Conservation (phyloP, 2,797 vertebrate species). For the Eremophila alpestris region DNA sequence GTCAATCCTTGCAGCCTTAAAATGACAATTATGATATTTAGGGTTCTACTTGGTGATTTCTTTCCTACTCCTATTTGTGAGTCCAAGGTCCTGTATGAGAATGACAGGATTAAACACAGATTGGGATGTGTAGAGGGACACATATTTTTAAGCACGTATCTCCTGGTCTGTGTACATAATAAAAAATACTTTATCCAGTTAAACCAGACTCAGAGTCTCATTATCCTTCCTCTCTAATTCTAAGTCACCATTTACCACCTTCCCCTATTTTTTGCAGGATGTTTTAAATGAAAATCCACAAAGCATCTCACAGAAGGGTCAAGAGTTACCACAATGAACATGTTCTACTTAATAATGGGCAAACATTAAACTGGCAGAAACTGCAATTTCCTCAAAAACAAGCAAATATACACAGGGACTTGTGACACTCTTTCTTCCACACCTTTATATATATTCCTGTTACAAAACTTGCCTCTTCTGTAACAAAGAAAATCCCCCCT, state of each 20-base stretch:
- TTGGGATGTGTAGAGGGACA: not conserved
- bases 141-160: rapidly evolving
- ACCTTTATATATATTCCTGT: not conserved
- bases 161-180: not conserved
- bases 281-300: not conserved
- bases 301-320: not conserved
- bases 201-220: not conserved
- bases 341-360: not conserved
- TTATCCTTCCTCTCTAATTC: not conserved
- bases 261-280: not conserved
- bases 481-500: not conserved
- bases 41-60: not conserved
- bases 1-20: not conserved
- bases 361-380: not conserved
- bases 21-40: not conserved
- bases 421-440: not conserved
- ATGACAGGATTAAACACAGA: not conserved
- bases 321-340: rapidly evolving
- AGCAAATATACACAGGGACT: not conserved
- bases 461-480: not conserved
- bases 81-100: not conserved
- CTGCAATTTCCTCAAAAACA: not conserved
- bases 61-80: not conserved
- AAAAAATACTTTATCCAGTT: not conserved
- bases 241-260: not conserved